These are phyloP conservation scores for Drosophila repleta DNA, from an alignment of 1,140 invertebrate species.

Conservation along the genomic window DNA sequence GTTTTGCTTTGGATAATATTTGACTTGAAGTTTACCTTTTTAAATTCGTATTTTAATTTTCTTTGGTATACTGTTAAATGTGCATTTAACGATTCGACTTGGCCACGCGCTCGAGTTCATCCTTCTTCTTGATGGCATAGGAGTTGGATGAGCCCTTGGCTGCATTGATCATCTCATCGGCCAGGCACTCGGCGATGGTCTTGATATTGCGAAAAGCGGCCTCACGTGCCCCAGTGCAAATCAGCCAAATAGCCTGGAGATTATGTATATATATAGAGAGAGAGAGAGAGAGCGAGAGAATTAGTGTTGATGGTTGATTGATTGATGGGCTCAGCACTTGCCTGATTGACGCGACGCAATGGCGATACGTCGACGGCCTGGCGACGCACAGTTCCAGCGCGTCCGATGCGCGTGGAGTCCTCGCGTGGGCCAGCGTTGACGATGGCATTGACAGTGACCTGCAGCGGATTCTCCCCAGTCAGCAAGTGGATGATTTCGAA, in stretches of 20 bases:
- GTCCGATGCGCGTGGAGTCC: conserved; percentile 99
- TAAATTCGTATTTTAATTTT: neutral
- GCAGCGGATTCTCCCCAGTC: conserved; percentile 94
- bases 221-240: conserved; percentile 98
- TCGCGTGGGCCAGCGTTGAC: conserved; percentile 99
- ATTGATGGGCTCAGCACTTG: conserved; percentile 13
- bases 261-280: too few relatives aligned
- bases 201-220: conserved; percentile 99
- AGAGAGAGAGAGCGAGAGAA: too few relatives aligned
- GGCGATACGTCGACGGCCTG: conserved; percentile 99
- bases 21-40: neutral
- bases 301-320: neutral
- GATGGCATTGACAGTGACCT: conserved; percentile 97
- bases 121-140: conserved; percentile 99
- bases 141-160: conserved; percentile 99
- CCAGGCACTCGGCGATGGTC: conserved; percentile 99
- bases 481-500: conserved; percentile 99
- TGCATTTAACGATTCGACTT: conserved; percentile 99
- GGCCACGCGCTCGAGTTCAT: conserved; percentile 99
- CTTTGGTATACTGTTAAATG: neutral
- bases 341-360: conserved; percentile 97
- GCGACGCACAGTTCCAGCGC: conserved; percentile 98
- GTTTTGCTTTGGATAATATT: too few relatives aligned
- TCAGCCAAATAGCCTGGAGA: conserved; percentile 94
- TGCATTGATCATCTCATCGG: conserved; percentile 99